Percentiles rank a stretch among this genome's conserved stretches.
phyloP scores from a whole-genome alignment of 2,888 invertebrate genomes.

The Ornithoptera alexandrae region DNA sequence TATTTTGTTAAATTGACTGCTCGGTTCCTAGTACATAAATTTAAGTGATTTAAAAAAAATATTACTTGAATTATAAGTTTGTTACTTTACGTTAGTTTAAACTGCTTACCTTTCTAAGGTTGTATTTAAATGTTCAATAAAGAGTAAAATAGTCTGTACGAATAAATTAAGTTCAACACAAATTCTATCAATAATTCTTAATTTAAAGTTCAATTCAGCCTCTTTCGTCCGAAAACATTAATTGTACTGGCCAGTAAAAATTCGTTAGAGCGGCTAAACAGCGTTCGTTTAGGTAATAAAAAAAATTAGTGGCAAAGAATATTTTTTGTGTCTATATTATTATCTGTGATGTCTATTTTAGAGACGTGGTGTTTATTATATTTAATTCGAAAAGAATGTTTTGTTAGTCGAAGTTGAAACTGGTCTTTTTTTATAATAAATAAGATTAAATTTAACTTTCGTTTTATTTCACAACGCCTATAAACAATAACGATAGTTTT shows the following conservation, averaged over 20 bases:
- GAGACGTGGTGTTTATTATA: conserved; percentile 55
- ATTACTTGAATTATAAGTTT: conserved; percentile 5
- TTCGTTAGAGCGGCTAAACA: conserved; percentile 38
- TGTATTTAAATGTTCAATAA: conserved; percentile 4
- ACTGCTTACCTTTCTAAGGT: conserved; percentile 15
- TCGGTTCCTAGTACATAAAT: conserved; percentile 21
- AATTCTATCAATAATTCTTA: not conserved
- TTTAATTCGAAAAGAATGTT: conserved; percentile 54
- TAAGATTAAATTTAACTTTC: conserved; percentile 47
- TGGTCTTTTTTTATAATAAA: conserved; percentile 67
- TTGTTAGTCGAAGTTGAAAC: conserved; percentile 61
- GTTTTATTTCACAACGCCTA: conserved; percentile 34
- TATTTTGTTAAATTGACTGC: not conserved
- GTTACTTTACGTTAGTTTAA: not conserved
- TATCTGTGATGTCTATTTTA: conserved; percentile 78
- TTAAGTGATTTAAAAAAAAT: conserved; percentile 19
- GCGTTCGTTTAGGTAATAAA: conserved; percentile 41
- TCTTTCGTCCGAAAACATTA: not conserved
- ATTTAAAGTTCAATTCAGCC: not conserved
- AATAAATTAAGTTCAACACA: not conserved
- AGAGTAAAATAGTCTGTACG: not conserved
- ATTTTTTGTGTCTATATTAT: conserved; percentile 71
- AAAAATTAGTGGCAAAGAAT: conserved; percentile 55
- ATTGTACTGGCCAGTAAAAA: not conserved
- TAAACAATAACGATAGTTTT: too few relatives aligned